A percentile compares a stretch with the other conserved stretches of the same genome.
Conservation (phyloP, 1,140 invertebrate species). For the Papilio polytes region DNA sequence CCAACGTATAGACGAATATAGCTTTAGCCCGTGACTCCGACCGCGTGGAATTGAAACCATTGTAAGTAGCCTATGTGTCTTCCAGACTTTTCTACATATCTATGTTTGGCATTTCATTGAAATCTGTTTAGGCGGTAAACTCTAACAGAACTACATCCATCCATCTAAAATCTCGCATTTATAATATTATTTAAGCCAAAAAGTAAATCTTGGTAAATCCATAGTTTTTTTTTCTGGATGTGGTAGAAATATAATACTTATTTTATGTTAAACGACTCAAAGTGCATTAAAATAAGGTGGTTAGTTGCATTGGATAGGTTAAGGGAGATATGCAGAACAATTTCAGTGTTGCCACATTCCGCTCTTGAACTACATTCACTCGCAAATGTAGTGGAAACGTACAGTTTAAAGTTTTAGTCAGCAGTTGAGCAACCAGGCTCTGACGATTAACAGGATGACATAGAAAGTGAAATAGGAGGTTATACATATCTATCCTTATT, state of each 20-base stretch:
- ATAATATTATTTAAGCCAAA: too few species aligned
- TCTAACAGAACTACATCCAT: too few species aligned
- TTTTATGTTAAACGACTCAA: slow-evolving; percentile 28
- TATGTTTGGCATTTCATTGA: too few species aligned
- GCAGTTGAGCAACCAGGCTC: slow-evolving; percentile 13
- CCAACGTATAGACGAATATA: too few species aligned
- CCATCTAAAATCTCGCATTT: too few species aligned
- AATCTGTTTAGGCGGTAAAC: too few species aligned
- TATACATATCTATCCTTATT: too few species aligned
- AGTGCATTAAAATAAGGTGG: slow-evolving; percentile 29
- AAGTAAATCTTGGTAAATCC: not conserved
- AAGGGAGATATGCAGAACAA: slow-evolving; percentile 45
- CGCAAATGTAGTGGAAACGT: slow-evolving; percentile 53
- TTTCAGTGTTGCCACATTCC: slow-evolving; percentile 47
- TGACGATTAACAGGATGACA: not conserved
- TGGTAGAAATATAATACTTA: slow-evolving; percentile 11
- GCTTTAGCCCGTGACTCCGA: too few species aligned
- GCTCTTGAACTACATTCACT: slow-evolving; percentile 66
- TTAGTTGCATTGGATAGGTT: not conserved
- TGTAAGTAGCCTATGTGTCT: too few species aligned
- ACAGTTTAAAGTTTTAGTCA: slow-evolving; percentile 45
- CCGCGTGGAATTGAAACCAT: too few species aligned
- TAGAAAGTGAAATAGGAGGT: not conserved
- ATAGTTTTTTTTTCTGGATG: not conserved
- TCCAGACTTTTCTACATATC: too few species aligned